phyloP scores from a whole-genome alignment of 2,797 vertebrate genomes.

The Naso thynnoides region DNA sequence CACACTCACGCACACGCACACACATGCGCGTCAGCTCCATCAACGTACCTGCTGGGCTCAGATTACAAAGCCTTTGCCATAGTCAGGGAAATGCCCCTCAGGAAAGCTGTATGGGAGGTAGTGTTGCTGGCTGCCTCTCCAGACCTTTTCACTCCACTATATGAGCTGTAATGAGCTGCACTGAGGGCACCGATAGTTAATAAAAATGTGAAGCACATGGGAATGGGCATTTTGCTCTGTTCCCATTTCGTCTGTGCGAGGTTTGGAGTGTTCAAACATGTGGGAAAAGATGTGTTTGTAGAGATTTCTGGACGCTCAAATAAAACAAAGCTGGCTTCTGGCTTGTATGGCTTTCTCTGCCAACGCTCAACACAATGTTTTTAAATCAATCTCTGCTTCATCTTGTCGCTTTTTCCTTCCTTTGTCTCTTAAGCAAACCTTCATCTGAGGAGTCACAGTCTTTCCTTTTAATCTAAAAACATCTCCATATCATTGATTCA shows the following conservation, averaged over 20 bases:
- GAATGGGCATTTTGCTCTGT: conserved; percentile 45
- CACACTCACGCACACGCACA: conserved; percentile 23
- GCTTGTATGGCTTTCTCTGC: conserved; percentile 8
- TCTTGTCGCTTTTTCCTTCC: conserved; percentile 5
- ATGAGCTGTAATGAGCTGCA: conserved; percentile 67
- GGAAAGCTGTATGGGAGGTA: conserved; percentile 57
- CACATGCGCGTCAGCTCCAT: conserved; percentile 45
- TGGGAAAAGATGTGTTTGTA: conserved; percentile 36
- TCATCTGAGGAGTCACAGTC: neutral
- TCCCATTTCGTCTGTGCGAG: conserved; percentile 43
- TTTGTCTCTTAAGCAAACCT: conserved; percentile 12
- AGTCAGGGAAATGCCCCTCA: conserved; percentile 67
- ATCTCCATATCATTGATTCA: conserved; percentile 12
- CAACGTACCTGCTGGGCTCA: conserved; percentile 73
- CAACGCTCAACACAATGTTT: conserved; percentile 1
- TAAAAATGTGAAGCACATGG: conserved; percentile 59
- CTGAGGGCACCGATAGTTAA: conserved; percentile 56
- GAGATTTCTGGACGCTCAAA: conserved; percentile 36
- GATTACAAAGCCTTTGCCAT: conserved; percentile 73
- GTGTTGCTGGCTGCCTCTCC: conserved; percentile 48
- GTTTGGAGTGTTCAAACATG: conserved; percentile 33
- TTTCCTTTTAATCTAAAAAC: conserved; percentile 21
- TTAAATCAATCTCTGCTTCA: conserved; percentile 20
- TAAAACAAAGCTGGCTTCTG: conserved; percentile 30
- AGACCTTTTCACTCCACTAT: conserved; percentile 56